Conservation (phyloP, 2,113 vertebrate species). For the Casuarius casuarius region DNA sequence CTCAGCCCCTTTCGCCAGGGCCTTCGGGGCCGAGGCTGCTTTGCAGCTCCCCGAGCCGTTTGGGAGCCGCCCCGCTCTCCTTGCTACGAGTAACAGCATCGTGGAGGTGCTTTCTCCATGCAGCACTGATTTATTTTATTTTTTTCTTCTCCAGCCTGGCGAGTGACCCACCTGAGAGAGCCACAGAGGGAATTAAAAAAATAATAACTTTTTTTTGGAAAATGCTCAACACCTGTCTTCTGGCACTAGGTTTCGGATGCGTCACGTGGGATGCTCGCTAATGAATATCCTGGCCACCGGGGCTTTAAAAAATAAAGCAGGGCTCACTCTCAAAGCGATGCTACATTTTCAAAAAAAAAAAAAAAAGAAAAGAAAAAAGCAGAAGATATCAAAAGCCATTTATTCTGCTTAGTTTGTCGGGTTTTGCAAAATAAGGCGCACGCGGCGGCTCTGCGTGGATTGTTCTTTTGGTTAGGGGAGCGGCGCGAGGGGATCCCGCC, state of each 20-base stretch:
- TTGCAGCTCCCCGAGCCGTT: too few relatives aligned
- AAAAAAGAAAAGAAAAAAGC: too few relatives aligned
- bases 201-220: neutral
- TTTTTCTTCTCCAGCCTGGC: neutral
- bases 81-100: neutral
- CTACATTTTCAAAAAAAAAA: neutral
- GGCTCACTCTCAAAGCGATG: neutral
- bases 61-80: neutral
- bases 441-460: neutral
- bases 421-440: neutral
- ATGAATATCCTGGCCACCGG: neutral
- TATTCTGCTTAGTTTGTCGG: neutral
- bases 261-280: neutral
- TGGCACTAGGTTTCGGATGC: neutral
- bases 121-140: neutral
- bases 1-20: neutral
- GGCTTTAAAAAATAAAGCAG: neutral
- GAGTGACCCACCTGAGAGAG: neutral
- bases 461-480: slow-evolving; percentile 10
- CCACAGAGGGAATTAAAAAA: too few relatives aligned
- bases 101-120: fast-evolving
- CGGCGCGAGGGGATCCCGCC: slow-evolving; percentile 23
- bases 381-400: neutral
- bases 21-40: too few relatives aligned
- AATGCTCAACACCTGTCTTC: neutral